phyloP scores from a whole-genome alignment of 2,888 invertebrate genomes.

The Acronicta psi region DNA sequence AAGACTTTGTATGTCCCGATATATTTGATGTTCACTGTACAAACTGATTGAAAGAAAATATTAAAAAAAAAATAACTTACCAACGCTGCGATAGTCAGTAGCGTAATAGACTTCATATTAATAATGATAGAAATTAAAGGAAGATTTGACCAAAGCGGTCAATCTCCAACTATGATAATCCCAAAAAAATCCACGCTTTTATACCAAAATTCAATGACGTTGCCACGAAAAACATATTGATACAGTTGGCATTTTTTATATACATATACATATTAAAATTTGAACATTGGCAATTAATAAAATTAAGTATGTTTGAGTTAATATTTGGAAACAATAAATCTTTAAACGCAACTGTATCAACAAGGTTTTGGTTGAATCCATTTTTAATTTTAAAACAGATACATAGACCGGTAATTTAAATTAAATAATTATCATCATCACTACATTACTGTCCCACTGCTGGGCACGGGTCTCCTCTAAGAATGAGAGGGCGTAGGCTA shows the following conservation, averaged over 20 bases:
- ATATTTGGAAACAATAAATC: constrained; percentile 29
- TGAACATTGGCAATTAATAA: not conserved
- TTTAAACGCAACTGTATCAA: constrained; percentile 17
- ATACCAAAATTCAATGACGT: constrained; percentile 10
- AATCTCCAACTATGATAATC: constrained; percentile 21
- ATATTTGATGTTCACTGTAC: too few relatives aligned
- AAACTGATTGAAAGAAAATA: not conserved
- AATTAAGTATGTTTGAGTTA: constrained; percentile 1
- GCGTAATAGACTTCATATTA: constrained; percentile 14
- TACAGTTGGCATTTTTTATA: not conserved
- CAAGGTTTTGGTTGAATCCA: not conserved
- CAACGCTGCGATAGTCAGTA: constrained; percentile 8
- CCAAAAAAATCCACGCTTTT: not conserved
- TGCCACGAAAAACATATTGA: not conserved
- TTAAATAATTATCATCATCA: too few relatives aligned
- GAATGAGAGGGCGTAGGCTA: too few relatives aligned
- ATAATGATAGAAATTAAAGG: not conserved
- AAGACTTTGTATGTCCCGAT: too few relatives aligned
- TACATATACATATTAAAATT: not conserved
- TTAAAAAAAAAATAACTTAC: constrained; percentile 10
- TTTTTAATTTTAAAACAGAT: not conserved
- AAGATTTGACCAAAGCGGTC: constrained; percentile 11
- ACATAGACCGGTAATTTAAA: too few relatives aligned
- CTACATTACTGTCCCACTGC: too few relatives aligned
- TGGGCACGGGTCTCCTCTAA: too few relatives aligned